Evolutionary conservation across 1,140 invertebrate genomes (phyloP), one percentile per base, ranked within the genome.

Genomic region (Oedothorax gibbosus): DNA sequence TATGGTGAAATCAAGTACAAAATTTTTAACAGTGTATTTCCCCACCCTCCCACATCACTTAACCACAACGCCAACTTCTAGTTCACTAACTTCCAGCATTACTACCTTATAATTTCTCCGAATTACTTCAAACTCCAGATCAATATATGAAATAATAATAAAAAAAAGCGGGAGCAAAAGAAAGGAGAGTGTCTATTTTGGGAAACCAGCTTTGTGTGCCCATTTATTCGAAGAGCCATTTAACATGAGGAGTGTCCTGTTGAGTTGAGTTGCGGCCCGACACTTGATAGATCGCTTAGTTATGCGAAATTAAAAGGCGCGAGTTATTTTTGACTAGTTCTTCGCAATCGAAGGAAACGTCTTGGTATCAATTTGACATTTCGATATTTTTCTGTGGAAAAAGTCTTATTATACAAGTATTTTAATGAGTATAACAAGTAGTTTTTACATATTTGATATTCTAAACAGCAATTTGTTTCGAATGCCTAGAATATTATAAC

Each of bases 201-300:
- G 53, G 68, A n/a, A 71, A 71, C 68, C 50, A 51, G 53, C 49
- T 53, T 10, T 71, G 14, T 10, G 49, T 18, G 8, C 8, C 18
- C 15, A 50, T 71, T 53, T 71, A 71, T 71, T 51, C 49, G 10
- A 50, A 71, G 50, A 71, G 68, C 50, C 53, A 53, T 15, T 71
- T 71, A 53, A 18, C 49, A 71, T 18, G 7, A n/a, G 49, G 18
- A 7, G 57, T 14, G n/a, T 49, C 21, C 50, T 50, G 15, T 71
- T 51, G 5, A 18, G 14, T n/a, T 51, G 49, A 71, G 12, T 15
- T 51, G n/a, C 68, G 18, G 49, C 14, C 53, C 49, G 9, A 51
- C 49, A 18, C 7, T 51, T 71, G 49, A 71, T 53, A 51, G 50
- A 71, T 71, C 49, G 7, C 18, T 71, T 5, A 35, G 35, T 35